Base-by-base conservation (phyloP, 1,140 invertebrate species). In the Brachionus angularis region DNA sequence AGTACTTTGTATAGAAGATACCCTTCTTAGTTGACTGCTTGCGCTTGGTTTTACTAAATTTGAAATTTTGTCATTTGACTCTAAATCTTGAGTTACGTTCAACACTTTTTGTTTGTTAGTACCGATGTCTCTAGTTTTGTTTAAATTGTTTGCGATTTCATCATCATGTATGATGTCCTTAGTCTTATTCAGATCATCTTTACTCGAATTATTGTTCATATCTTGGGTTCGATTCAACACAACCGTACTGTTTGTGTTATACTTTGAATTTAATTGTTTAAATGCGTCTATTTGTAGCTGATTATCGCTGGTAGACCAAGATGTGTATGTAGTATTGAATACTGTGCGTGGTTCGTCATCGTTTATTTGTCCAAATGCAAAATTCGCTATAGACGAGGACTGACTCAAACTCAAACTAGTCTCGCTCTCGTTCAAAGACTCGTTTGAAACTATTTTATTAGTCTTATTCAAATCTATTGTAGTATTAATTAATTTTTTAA, bases 241-340 rank as follows among this genome's bases (percentile, higher is more conserved):
- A 39, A 39, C 25, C 3, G 33, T 36, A 21, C 53, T 58, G 27
- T 36, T 58, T 27, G 53, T 39, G 23, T 58, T 31, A 39, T 14
- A 18, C 14, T 39, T 23, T 23, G 7, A 7, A 39, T 23, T 18
- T 8, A 39, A 34, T 25, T 67, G 62, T 12, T 67, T 67, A 29
- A 14, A 47, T 7, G 47, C 62, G 0, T 67, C 42, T 3, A 50
- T 12, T 47, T 67, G 62, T 1, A 67, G 23, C 14, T 47, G 47
- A 21, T 67, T 27, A 27, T 67, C 62, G 8, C n/a, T 47, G 12
- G 42, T 18, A 8, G 47, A 25, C 62, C 42, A 47, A 8, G 62
- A 27, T 3, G 62, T 67, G 42, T 67, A 67, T 5, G 62, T 67
- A 0, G 62, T 34, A 46, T 67, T 67, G 5, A 67, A 67, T 3